phyloP scores from a whole-genome alignment of 2,888 invertebrate species.

The Willowsia nigromaculata region DNA sequence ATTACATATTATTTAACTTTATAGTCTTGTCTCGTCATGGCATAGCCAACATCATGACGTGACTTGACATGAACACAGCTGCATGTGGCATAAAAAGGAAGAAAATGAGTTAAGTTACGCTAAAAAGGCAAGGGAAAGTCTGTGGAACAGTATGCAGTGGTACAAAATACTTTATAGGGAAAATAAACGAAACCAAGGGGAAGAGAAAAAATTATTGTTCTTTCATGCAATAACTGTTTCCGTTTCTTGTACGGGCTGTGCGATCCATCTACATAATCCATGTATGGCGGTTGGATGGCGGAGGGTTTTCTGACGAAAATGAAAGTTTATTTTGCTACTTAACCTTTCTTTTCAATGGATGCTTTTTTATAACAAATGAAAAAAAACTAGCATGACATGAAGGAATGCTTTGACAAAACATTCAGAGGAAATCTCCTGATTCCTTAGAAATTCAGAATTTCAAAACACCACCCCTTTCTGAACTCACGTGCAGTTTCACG shows the following conservation, averaged over 20 bases:
- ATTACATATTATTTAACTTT: neutral
- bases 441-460: too few species aligned
- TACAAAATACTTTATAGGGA: neutral
- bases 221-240: slow-evolving; percentile 54
- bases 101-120: neutral
- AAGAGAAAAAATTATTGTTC: neutral
- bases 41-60: slow-evolving; percentile 32
- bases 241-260: slow-evolving; percentile 39
- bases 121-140: neutral
- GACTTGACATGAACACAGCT: slow-evolving; percentile 56
- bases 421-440: too few species aligned
- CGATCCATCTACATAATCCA: slow-evolving; percentile 11
- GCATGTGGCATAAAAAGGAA: slow-evolving; percentile 9
- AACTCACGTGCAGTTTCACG: too few species aligned
- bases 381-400: too few species aligned
- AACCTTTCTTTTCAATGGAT: too few species aligned
- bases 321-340: too few species aligned
- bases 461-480: too few species aligned
- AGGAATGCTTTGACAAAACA: too few species aligned
- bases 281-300: neutral
- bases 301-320: too few species aligned
- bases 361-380: too few species aligned
- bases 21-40: slow-evolving; percentile 28
- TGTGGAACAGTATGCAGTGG: neutral
- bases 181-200: neutral